These are phyloP conservation scores for Eurytoma californica DNA, from an alignment of 2,888 invertebrate genomes.

Conservation along the genomic window DNA sequence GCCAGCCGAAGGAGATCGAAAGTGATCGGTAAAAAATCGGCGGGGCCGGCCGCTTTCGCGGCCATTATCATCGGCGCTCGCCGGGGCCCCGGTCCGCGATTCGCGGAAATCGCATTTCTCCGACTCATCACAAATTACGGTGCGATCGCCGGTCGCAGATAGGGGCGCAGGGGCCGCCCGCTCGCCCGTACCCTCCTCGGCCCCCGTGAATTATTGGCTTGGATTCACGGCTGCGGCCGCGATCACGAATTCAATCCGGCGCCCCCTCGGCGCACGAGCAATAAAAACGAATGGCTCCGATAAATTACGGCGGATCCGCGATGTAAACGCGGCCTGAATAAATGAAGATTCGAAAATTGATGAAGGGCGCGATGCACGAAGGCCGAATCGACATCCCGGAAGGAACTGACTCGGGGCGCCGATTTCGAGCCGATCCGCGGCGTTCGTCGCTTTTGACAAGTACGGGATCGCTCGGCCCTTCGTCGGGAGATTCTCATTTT, in stretches of 20 bases:
- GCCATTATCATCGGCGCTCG: background rate
- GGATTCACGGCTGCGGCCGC: constrained; percentile 16
- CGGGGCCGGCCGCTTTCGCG: background rate
- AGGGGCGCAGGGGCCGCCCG: background rate
- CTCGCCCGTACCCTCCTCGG: background rate
- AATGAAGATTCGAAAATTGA: constrained; percentile 46
- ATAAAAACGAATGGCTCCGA: constrained; percentile 44
- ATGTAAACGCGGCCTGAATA: constrained; percentile 21
- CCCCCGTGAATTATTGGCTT: constrained; percentile 49
- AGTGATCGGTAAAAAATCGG: background rate
- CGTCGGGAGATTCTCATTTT: too few species aligned
- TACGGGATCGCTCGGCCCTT: background rate
- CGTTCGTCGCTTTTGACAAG: constrained; percentile 4
- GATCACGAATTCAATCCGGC: constrained; percentile 55
- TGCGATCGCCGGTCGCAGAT: constrained; percentile 40
- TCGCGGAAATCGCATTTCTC: constrained; percentile 49
- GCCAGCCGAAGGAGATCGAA: background rate
- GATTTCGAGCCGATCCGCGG: background rate
- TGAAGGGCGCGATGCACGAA: constrained; percentile 4
- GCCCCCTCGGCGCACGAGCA: constrained; percentile 7
- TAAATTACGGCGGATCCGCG: constrained; percentile 39
- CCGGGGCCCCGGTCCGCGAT: background rate
- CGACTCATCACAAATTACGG: constrained; percentile 51
- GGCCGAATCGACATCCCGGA: constrained; percentile 33
- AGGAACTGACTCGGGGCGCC: constrained; percentile 24